phyloP scores from a whole-genome alignment of 1,140 invertebrate genomes.

The Ridgeia piscesae region DNA sequence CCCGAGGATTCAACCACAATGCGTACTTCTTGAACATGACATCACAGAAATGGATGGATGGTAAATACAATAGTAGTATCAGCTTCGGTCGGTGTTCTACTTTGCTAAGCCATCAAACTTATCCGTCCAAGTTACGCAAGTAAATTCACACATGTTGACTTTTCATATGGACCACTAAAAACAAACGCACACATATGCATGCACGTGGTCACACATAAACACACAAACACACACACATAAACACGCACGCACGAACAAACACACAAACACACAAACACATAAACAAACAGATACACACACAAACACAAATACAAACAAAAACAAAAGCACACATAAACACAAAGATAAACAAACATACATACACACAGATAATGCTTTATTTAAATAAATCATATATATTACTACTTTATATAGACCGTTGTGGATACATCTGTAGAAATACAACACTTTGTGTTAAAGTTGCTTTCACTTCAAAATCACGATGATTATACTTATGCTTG shows the following conservation, averaged over 20 bases:
- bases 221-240: too few relatives aligned
- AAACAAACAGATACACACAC: too few relatives aligned
- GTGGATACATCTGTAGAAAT: not conserved
- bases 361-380: too few relatives aligned
- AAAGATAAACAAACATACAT: too few relatives aligned
- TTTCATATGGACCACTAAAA: too few relatives aligned
- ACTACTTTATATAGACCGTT: not conserved
- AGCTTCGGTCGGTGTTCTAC: not conserved
- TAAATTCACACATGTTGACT: too few relatives aligned
- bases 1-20: not conserved
- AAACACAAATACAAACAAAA: too few relatives aligned
- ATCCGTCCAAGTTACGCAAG: not conserved
- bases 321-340: too few relatives aligned
- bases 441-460: not conserved
- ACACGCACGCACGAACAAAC: too few relatives aligned
- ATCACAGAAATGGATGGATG: not conserved
- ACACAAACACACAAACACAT: too few relatives aligned
- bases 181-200: too few relatives aligned
- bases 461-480: not conserved
- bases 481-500: not conserved
- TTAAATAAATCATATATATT: not conserved
- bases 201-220: too few relatives aligned
- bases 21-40: not conserved
- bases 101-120: not conserved
- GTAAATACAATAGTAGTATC: not conserved